Evolutionary conservation across 2,888 invertebrate species (phyloP).

Genomic region (Pyrocoelia pectoralis): DNA sequence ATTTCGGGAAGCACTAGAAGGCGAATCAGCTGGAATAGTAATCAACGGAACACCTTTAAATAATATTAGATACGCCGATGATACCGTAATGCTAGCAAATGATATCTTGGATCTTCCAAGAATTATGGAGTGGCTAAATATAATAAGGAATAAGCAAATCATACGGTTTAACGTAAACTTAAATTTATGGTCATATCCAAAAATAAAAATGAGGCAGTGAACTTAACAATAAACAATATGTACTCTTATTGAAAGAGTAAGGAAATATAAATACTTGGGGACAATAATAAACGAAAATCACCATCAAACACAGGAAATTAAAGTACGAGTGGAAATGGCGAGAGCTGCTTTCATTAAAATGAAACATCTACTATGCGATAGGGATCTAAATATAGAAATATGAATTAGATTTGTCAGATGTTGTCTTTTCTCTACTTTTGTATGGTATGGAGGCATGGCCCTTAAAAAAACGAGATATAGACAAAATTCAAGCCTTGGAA

Average conservation of each 20-base stretch:
- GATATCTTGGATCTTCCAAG: too few species aligned
- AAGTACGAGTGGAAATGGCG: not conserved
- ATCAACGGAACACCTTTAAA: too few species aligned
- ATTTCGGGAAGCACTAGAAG: too few species aligned
- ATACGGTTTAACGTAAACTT: not conserved
- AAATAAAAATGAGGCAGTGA: not conserved
- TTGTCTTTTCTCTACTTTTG: not conserved
- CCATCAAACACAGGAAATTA: not conserved
- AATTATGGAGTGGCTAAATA: too few species aligned
- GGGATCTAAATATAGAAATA: too few species aligned
- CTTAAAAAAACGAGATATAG: not conserved
- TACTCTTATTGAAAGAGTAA: too few species aligned
- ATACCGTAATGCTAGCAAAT: too few species aligned
- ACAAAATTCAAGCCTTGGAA: not conserved
- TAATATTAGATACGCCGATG: too few species aligned
- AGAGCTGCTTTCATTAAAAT: not conserved
- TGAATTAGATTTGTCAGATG: not conserved
- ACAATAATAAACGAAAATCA: too few species aligned
- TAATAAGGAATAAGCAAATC: too few species aligned
- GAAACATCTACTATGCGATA: not conserved
- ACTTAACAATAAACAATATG: not conserved
- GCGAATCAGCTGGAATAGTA: too few species aligned
- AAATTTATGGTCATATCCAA: not conserved
- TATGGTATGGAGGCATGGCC: constrained; percentile 2
- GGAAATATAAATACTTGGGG: too few species aligned